Evolutionary conservation across 2,888 invertebrate species (phyloP), one percentile per base, ranked within the genome.

Genomic region (Eudasyphora cyanicolor): DNA sequence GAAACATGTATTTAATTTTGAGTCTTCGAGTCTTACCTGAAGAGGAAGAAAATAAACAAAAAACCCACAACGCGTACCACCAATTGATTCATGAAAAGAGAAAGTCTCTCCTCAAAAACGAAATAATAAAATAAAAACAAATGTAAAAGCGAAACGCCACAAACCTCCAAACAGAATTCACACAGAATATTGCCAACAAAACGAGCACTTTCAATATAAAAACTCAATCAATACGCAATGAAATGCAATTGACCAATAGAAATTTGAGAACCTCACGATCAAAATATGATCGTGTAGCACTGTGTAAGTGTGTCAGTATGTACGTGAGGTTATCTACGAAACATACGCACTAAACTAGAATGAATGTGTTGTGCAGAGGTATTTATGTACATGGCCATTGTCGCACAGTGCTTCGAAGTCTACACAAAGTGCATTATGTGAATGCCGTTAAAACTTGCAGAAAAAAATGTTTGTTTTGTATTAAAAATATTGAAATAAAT

Each of bases 1-100:
- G 51, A 82, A 76, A 81, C 83, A 75, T 84, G 80, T 80, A 69
- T 71, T 54, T 54, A 19, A 12, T 35, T 49, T 71, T 35, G 51
- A 45, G n/a, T 57, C 14, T 49, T 71, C 21, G 51, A 45, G n/a
- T 57, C 14, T 57, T 24, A 54, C 24, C 14, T 38, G 24, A 78
- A 73, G 74, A 51, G n/a, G 29, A 73, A 3, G 35, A 14, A 82
- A 70, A 14, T 1, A 24, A 71, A 27, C n/a, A 35, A 49, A 76
- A 64, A 64, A 19, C 38, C 32, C 62, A 32, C 0, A 38, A 38
- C 38, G 1, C 17, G 32, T 38, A 64, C 62, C 27, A 32, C 29
- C 32, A 38, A 38, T 64, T 35, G 35, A 35, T 64, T 64, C 35
- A 64, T 64, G 64, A 64, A 64, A 64, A 64, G 64, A 64, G 64